Evolutionary conservation across 2,797 vertebrate genomes (phyloP).

Genomic region (Sebastes alutus): DNA sequence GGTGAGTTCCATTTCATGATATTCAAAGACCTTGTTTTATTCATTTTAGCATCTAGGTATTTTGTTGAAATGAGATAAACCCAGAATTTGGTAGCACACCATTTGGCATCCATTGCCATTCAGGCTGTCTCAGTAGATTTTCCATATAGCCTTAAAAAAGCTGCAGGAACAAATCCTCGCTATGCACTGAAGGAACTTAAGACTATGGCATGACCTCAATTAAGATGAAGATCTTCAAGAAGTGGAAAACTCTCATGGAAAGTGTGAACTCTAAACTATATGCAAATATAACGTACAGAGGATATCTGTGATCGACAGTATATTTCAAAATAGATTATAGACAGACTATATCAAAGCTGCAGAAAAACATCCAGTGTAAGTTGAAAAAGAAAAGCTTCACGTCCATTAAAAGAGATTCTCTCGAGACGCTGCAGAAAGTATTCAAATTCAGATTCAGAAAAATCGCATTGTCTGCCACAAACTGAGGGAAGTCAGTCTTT

Average conservation of each 20-base stretch:
- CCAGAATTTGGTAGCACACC: background rate
- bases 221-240: constrained; percentile 45
- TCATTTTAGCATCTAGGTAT: background rate
- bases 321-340: background rate
- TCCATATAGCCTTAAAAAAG: background rate
- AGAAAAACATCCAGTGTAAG: background rate
- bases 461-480: background rate
- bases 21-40: background rate
- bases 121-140: background rate
- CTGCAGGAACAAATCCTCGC: constrained; percentile 1
- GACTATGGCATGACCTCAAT: constrained; percentile 42
- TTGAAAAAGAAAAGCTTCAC: background rate
- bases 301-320: constrained; percentile 7
- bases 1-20: background rate
- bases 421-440: background rate
- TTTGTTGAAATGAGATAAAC: background rate
- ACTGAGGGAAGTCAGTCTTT: background rate
- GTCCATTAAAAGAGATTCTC: background rate
- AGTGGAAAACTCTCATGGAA: constrained; percentile 11
- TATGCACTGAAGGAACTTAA: background rate
- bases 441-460: background rate
- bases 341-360: background rate
- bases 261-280: constrained; percentile 23
- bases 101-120: background rate
- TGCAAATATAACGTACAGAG: constrained; percentile 32